Evolutionary conservation across 2,113 vertebrate species (phyloP).

Genomic region (Phylloscopus trochilus): DNA sequence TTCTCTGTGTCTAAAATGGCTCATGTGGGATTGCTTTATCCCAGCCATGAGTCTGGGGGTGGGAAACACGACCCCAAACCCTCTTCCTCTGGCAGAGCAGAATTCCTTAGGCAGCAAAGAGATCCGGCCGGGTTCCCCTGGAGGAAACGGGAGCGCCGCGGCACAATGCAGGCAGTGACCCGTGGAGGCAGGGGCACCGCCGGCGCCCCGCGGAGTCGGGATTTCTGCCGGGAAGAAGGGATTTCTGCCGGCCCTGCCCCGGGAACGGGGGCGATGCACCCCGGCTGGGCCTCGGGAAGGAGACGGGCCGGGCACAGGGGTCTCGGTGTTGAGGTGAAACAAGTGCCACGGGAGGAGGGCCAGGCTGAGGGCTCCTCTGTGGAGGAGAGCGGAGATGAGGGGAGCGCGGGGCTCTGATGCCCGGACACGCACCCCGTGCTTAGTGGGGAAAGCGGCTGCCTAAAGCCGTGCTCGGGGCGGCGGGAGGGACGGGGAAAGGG

Average conservation of each 20-base stretch:
- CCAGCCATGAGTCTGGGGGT: not conserved
- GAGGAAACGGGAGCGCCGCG: not conserved
- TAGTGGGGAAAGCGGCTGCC: not conserved
- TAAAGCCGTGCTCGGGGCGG: not conserved
- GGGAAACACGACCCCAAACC: not conserved
- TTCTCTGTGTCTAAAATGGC: not conserved
- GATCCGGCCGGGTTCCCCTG: not conserved
- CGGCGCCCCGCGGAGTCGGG: not conserved
- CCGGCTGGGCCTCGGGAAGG: not conserved
- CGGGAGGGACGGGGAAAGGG: not conserved
- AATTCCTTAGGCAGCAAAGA: not conserved
- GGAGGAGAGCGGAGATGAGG: not conserved
- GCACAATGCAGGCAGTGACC: conserved; percentile 7
- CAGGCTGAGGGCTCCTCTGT: not conserved
- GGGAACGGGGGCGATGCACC: not conserved
- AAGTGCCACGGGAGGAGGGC: not conserved
- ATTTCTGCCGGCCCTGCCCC: not conserved
- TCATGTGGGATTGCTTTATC: not conserved
- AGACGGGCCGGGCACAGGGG: not conserved
- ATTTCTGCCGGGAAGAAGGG: not conserved
- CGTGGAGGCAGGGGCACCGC: not conserved
- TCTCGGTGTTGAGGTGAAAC: not conserved
- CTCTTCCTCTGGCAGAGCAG: not conserved
- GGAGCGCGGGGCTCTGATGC: not conserved
- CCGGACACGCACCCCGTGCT: rapidly evolving